These are phyloP conservation scores for Drosophila meridionalis DNA, from an alignment of 2,888 invertebrate species.

Conservation along the genomic window DNA sequence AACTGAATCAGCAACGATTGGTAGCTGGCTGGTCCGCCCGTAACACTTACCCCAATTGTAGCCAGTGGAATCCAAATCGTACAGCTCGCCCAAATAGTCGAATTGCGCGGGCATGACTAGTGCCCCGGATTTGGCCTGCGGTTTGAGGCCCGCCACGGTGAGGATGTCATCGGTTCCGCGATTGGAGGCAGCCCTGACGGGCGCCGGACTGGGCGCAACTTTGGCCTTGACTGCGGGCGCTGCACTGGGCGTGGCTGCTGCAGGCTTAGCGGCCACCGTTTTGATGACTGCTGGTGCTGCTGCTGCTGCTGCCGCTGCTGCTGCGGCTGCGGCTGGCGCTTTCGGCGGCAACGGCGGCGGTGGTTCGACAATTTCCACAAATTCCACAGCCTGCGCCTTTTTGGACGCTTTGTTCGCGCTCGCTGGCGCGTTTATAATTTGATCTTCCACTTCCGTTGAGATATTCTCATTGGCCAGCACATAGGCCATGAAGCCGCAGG, in stretches of 20 bases:
- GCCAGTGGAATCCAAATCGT: slow-evolving; percentile 75
- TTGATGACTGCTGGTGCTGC: slow-evolving; percentile 10
- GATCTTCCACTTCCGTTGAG: slow-evolving; percentile 73
- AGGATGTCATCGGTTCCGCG: slow-evolving; percentile 72
- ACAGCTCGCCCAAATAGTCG: slow-evolving; percentile 81
- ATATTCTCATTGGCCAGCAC: slow-evolving; percentile 78
- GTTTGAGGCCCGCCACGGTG: slow-evolving; percentile 69
- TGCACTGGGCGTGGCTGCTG: slow-evolving; percentile 17
- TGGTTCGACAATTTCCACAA: slow-evolving; percentile 62
- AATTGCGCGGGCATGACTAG: slow-evolving; percentile 60
- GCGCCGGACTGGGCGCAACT: background rate
- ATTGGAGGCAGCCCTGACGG: slow-evolving; percentile 34
- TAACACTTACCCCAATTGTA: slow-evolving; percentile 83
- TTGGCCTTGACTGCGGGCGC: slow-evolving; percentile 6
- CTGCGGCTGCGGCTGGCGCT: background rate
- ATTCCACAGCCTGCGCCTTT: slow-evolving; percentile 52
- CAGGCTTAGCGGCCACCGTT: slow-evolving; percentile 19
- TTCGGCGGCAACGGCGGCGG: slow-evolving; percentile 6
- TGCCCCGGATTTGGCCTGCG: slow-evolving; percentile 73
- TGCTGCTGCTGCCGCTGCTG: background rate
- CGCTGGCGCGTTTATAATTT: slow-evolving; percentile 39
- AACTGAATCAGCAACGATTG: slow-evolving; percentile 58
- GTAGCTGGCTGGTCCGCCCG: background rate
- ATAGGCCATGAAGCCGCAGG: slow-evolving; percentile 71
- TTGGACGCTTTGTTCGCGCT: slow-evolving; percentile 38